Evolutionary conservation across 35 echinoderm and acorn worm species (phyloP).

Genomic region (Stichopus chloronotus): DNA sequence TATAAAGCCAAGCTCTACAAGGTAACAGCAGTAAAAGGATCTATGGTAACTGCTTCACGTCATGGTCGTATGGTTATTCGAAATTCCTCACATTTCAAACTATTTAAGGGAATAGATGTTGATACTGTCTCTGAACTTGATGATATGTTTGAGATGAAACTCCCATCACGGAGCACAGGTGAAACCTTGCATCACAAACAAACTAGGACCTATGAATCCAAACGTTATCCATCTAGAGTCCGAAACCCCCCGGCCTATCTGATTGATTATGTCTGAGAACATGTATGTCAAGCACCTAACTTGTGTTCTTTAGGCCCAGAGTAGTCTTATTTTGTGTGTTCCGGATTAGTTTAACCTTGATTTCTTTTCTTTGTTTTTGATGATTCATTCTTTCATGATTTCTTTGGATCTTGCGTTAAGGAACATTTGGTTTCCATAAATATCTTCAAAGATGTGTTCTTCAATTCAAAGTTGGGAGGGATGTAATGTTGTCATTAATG

Average conservation of each 20-base stretch:
- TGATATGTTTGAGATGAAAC: too few species aligned
- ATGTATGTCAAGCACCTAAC: conserved; percentile 5
- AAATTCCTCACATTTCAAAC: conserved; percentile 57
- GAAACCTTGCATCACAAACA: too few species aligned
- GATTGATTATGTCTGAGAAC: conserved; percentile 18
- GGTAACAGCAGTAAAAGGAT: conserved; percentile 52
- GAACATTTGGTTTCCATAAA: conserved; percentile 6
- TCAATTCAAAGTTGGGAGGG: background rate
- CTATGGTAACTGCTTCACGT: conserved; percentile 62
- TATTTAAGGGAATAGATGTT: background rate
- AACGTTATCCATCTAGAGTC: background rate
- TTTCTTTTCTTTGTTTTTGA: background rate
- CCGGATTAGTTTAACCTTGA: background rate
- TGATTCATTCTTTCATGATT: conserved; percentile 1
- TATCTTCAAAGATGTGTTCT: conserved; percentile 1
- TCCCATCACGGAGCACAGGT: too few species aligned
- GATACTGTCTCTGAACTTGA: background rate
- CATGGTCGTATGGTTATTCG: conserved; percentile 57
- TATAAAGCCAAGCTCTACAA: conserved; percentile 60
- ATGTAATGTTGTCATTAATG: background rate
- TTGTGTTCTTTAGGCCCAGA: conserved; percentile 24
- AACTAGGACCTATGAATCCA: too few species aligned
- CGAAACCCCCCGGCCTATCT: conserved; percentile 1
- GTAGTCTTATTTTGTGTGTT: conserved; percentile 10
- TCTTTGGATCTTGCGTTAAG: background rate